Evolutionary conservation across 2,113 vertebrate species (phyloP).

Genomic region (Tupaia tana): DNA sequence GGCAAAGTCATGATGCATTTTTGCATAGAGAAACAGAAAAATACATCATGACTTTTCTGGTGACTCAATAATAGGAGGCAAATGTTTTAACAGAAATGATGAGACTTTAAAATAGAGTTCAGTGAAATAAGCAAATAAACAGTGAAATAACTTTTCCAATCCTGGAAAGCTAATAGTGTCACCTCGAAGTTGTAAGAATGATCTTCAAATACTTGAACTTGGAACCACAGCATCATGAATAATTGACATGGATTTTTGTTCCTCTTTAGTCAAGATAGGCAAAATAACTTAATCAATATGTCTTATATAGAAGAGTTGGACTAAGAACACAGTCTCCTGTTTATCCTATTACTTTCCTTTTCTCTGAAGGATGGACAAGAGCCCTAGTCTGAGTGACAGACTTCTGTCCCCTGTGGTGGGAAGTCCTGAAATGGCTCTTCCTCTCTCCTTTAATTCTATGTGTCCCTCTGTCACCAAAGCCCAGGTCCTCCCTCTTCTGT

Average conservation of each 20-base stretch:
- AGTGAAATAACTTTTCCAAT: constrained; percentile 15
- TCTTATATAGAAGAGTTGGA: neutral
- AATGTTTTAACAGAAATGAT: neutral
- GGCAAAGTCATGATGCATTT: too few relatives aligned
- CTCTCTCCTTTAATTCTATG: neutral
- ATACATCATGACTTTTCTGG: too few relatives aligned
- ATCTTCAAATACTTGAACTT: neutral
- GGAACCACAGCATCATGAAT: neutral
- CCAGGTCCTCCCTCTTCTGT: neutral
- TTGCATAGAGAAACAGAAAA: too few relatives aligned
- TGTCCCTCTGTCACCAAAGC: neutral
- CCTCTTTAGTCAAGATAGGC: neutral
- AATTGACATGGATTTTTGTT: neutral
- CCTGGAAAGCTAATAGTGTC: neutral
- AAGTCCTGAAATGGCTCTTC: neutral
- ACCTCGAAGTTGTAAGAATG: neutral
- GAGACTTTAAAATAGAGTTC: neutral
- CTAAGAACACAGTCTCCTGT: neutral
- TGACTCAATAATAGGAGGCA: neutral
- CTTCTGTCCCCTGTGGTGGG: neutral
- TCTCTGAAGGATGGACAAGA: neutral
- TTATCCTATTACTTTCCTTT: neutral
- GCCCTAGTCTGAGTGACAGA: neutral
- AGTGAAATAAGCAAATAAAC: neutral
- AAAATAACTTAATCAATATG: constrained; percentile 19